Conservation (phyloP, 2,113 vertebrate species). For the Mormyrus lacerda region DNA sequence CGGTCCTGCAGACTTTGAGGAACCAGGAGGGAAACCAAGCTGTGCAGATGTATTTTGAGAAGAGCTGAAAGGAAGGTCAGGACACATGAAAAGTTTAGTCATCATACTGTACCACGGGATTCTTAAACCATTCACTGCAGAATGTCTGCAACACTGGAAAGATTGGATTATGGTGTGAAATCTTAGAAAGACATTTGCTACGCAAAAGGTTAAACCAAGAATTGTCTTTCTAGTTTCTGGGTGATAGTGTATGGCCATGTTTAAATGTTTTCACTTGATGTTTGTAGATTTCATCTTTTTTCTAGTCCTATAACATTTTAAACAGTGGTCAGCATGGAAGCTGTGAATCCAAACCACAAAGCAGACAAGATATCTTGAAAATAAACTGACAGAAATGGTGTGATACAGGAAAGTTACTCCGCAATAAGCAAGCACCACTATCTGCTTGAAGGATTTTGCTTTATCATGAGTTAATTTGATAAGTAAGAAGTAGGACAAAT, state of each 20-base stretch:
- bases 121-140: not conserved
- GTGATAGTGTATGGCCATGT: not conserved
- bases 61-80: not conserved
- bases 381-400: not conserved
- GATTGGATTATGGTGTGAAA: not conserved
- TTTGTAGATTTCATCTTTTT: not conserved
- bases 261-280: not conserved
- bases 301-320: not conserved
- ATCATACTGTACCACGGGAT: not conserved
- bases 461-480: not conserved
- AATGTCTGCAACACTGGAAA: not conserved
- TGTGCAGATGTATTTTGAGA: not conserved
- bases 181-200: not conserved
- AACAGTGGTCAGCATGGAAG: not conserved
- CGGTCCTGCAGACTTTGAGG: not conserved
- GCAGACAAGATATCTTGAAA: not conserved
- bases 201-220: not conserved
- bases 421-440: not conserved
- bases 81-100: not conserved
- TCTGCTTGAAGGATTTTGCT: not conserved
- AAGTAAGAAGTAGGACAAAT: not conserved
- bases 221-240: not conserved
- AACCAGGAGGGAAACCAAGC: not conserved
- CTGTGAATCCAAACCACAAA: not conserved
- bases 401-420: not conserved